These are phyloP conservation scores for Catamblyrhynchus diadema DNA, from an alignment of 2,797 vertebrate genomes.

Conservation along the genomic window DNA sequence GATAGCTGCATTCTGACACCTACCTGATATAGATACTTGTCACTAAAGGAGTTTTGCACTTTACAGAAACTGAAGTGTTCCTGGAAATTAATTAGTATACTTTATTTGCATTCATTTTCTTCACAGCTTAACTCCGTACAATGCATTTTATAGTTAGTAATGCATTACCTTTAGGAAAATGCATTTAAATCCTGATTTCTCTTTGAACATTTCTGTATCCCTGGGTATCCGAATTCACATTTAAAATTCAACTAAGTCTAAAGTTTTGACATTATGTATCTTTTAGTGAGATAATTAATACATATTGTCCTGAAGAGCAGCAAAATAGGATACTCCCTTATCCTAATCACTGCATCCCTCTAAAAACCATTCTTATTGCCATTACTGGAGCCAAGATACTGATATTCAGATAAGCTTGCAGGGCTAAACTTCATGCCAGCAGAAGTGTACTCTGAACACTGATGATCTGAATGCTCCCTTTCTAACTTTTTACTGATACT, in stretches of 20 bases:
- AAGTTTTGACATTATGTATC: background rate
- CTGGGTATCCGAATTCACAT: background rate
- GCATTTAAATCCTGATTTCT: background rate
- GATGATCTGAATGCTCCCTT: background rate
- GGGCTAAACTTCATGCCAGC: background rate
- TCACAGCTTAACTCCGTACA: background rate
- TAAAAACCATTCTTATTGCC: background rate
- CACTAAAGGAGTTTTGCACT: background rate
- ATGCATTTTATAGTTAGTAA: background rate
- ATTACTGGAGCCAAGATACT: background rate
- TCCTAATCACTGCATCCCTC: background rate
- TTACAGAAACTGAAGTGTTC: background rate
- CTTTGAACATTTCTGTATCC: background rate
- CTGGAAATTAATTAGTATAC: background rate
- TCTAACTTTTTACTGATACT: background rate
- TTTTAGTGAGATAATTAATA: background rate
- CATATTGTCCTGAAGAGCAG: background rate
- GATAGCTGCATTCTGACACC: background rate
- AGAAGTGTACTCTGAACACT: background rate
- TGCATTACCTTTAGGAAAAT: background rate
- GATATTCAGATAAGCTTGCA: background rate
- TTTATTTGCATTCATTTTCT: background rate
- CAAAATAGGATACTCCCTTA: background rate
- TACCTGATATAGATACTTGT: background rate
- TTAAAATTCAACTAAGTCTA: background rate